These are phyloP conservation scores for Zaprionus vittiger DNA, from an alignment of 1,140 invertebrate genomes.

Conservation along the genomic window DNA sequence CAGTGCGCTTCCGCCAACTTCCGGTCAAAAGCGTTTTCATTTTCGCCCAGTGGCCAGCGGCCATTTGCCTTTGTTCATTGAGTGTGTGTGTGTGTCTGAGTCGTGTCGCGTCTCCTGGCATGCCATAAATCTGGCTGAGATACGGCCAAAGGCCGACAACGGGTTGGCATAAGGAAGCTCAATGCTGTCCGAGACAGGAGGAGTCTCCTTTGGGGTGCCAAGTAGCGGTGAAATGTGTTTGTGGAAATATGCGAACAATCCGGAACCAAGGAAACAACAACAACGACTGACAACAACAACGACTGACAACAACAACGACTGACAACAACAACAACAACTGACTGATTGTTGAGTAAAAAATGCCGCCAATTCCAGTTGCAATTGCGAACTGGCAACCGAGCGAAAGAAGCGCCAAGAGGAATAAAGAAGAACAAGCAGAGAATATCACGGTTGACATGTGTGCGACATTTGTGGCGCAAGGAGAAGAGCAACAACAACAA, in stretches of 20 bases:
- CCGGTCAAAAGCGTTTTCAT: constrained; percentile 83
- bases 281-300: constrained; percentile 54
- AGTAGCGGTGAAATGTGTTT: constrained; percentile 53
- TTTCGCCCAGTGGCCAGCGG: constrained; percentile 60
- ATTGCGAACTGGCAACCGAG: constrained; percentile 46
- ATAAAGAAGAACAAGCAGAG: background rate
- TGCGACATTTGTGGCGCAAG: constrained; percentile 74
- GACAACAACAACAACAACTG: constrained; percentile 42
- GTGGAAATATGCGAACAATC: constrained; percentile 39
- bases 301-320: constrained; percentile 54
- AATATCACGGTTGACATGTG: constrained; percentile 63
- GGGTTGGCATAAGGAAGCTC: constrained; percentile 48
- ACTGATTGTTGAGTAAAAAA: constrained; percentile 53
- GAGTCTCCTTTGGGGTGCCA: constrained; percentile 25
- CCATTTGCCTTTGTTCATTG: constrained; percentile 9
- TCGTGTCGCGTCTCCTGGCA: constrained; percentile 47
- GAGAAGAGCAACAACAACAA: constrained; percentile 21
- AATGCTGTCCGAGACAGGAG: constrained; percentile 13
- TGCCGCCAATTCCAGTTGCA: constrained; percentile 66
- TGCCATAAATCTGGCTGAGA: constrained; percentile 69
- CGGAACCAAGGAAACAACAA: constrained; percentile 80
- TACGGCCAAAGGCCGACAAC: constrained; percentile 10
- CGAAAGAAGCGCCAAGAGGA: constrained; percentile 37
- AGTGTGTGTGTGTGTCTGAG: constrained; percentile 9
- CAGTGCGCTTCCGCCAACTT: constrained; percentile 75